These are phyloP conservation scores for Pelochelys cantorii DNA, from an alignment of 2,797 vertebrate species.

Conservation along the genomic window DNA sequence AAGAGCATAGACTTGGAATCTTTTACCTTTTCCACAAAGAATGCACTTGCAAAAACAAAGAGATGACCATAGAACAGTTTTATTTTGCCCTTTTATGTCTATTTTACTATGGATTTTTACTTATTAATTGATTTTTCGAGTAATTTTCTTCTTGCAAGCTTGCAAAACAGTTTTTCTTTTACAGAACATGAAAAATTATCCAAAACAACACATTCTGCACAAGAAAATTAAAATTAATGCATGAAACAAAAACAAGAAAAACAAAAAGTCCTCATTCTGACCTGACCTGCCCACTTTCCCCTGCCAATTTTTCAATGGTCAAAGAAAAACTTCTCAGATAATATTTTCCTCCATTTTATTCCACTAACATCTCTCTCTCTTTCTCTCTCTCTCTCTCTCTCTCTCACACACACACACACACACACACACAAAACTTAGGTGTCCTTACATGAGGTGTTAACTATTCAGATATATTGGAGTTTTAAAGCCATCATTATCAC, in stretches of 20 bases:
- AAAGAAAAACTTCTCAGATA: neutral
- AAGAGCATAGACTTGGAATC: neutral
- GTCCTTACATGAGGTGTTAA: neutral
- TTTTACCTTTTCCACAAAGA: neutral
- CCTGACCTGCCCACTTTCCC: too few relatives aligned
- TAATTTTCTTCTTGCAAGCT: neutral
- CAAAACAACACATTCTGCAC: neutral
- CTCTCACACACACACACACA: neutral
- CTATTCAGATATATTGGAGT: neutral
- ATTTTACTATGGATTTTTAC: neutral
- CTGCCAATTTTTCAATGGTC: neutral
- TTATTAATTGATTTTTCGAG: conserved; percentile 3
- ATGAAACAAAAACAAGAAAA: neutral
- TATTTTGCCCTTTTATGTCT: neutral
- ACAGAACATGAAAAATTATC: neutral
- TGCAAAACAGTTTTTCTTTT: neutral
- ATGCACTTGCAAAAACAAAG: conserved; percentile 10
- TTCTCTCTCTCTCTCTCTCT: too few relatives aligned
- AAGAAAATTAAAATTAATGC: neutral
- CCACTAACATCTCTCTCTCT: neutral
- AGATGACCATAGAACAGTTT: neutral
- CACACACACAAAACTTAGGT: neutral
- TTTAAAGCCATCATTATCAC: neutral
- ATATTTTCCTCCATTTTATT: neutral
- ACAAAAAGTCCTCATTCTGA: neutral